Conservation (phyloP, 2,888 invertebrate genomes). For the Dilophus febrilis region DNA sequence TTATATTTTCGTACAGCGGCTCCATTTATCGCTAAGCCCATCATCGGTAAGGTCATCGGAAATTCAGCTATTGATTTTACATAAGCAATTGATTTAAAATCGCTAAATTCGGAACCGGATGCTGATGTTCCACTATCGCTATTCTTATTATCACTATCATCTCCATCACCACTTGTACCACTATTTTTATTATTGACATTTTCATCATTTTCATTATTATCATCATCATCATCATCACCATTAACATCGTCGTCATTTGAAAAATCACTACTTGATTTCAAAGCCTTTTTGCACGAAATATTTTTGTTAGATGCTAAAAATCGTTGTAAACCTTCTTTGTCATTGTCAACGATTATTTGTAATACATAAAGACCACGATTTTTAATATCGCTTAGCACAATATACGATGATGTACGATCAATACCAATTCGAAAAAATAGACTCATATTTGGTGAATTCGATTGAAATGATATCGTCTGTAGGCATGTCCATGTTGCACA, state of each 20-base stretch:
- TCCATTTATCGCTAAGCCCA: constrained; percentile 77
- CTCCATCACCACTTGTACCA: too few species aligned
- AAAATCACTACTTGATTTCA: too few species aligned
- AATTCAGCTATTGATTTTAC: constrained; percentile 71
- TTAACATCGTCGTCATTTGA: background rate
- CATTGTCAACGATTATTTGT: constrained; percentile 37
- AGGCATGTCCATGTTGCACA: constrained; percentile 89
- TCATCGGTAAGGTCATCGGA: constrained; percentile 66
- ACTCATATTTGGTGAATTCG: constrained; percentile 26
- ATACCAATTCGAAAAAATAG: constrained; percentile 41
- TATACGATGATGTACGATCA: constrained; percentile 70
- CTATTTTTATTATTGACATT: background rate
- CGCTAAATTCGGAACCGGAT: too few species aligned
- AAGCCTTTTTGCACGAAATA: too few species aligned
- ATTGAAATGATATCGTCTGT: constrained; percentile 63
- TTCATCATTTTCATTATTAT: background rate
- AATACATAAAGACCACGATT: constrained; percentile 72
- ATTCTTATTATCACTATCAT: too few species aligned
- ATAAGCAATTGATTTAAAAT: constrained; percentile 41
- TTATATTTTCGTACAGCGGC: constrained; percentile 41
- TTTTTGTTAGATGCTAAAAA: background rate
- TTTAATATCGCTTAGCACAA: constrained; percentile 76
- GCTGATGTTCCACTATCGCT: constrained; percentile 5
- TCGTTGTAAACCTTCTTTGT: constrained; percentile 21
- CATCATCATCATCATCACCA: background rate